A percentile compares a stretch with the other conserved stretches of the same genome.
Evolutionary conservation across 2,113 vertebrate genomes (phyloP).

Genomic region (Cyrtonyx montezumae): DNA sequence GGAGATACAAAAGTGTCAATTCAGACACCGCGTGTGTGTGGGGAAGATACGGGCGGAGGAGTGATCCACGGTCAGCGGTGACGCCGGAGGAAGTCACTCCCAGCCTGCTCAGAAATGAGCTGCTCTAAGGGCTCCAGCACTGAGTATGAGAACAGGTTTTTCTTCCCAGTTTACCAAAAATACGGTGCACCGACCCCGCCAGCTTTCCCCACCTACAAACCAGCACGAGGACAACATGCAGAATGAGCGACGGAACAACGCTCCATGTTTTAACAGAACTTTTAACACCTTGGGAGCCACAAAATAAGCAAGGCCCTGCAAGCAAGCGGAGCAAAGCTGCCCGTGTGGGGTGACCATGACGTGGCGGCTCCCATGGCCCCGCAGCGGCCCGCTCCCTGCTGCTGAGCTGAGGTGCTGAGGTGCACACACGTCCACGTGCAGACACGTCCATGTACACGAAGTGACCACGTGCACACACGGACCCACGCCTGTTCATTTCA

Average conservation of each 20-base stretch:
- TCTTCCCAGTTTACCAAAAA: constrained; percentile 41
- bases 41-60: neutral
- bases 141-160: neutral
- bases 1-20: constrained; percentile 38
- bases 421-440: too few species aligned
- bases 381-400: neutral
- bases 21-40: neutral
- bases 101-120: neutral
- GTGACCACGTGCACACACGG: neutral
- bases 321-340: neutral
- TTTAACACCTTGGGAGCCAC: constrained; percentile 38
- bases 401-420: neutral
- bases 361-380: neutral
- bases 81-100: neutral
- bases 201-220: constrained; percentile 2
- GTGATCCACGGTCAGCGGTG: neutral
- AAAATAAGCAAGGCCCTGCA: neutral
- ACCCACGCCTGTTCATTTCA: neutral
- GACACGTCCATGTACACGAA: too few species aligned
- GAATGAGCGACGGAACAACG: constrained; percentile 28
- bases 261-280: constrained; percentile 23
- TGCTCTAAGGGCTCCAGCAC: neutral
- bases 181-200: constrained; percentile 22
- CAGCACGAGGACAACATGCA: neutral
- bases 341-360: neutral